phyloP scores from a whole-genome alignment of 2,113 vertebrate species.

The Irena cyanogastra region DNA sequence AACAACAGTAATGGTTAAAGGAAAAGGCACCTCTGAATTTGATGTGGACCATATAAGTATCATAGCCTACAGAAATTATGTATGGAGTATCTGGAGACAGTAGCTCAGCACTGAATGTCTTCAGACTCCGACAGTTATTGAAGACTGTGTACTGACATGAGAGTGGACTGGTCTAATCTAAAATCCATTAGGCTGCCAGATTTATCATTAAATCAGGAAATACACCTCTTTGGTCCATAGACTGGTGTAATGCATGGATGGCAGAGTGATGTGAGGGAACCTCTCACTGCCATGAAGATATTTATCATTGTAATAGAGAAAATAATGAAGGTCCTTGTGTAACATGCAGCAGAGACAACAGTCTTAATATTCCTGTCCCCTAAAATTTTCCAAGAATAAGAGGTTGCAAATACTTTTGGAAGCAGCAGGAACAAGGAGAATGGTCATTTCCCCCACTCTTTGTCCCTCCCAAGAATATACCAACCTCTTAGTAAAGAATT shows the following conservation, averaged over 20 bases:
- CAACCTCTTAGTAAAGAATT: background rate
- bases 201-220: slow-evolving; percentile 17
- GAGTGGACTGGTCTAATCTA: background rate
- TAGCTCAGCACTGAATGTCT: background rate
- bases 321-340: background rate
- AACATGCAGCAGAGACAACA: background rate
- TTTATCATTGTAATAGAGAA: background rate
- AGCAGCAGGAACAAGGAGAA: background rate
- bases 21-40: background rate
- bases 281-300: background rate
- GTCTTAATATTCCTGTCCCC: slow-evolving; percentile 21
- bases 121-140: background rate
- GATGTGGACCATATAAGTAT: background rate
- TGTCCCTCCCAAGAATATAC: background rate
- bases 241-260: background rate
- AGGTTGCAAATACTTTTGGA: slow-evolving; percentile 7
- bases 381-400: slow-evolving; percentile 32
- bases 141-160: background rate
- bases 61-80: background rate
- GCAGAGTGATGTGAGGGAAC: background rate
- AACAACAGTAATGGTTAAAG: background rate
- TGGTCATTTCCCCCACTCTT: background rate
- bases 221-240: background rate
- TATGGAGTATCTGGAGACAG: background rate
- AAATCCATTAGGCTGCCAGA: slow-evolving; percentile 4